Conservation (phyloP, 2,797 vertebrate species). For the Hipposideros larvatus region DNA sequence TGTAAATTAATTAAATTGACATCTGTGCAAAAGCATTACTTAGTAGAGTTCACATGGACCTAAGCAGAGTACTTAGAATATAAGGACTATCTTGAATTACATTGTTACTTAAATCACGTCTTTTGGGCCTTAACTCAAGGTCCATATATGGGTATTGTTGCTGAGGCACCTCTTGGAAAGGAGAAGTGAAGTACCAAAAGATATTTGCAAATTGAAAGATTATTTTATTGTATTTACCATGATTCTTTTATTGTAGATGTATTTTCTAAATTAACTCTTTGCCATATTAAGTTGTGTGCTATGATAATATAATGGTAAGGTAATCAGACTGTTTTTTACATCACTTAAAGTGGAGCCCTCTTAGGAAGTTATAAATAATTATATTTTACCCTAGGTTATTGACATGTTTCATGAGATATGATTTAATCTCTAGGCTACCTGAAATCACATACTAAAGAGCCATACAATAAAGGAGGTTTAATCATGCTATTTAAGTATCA, state of each 20-base stretch:
- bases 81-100: not conserved
- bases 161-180: not conserved
- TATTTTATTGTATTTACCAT: not conserved
- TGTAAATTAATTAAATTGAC: conserved; percentile 19
- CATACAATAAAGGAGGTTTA: not conserved
- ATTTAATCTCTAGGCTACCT: not conserved
- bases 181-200: not conserved
- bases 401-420: not conserved
- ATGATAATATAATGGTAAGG: not conserved
- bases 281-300: not conserved
- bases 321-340: not conserved
- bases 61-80: not conserved
- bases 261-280: conserved; percentile 8
- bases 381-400: not conserved
- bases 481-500: not conserved
- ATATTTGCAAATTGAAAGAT: not conserved
- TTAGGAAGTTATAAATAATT: not conserved
- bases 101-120: not conserved
- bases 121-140: not conserved
- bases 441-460: not conserved
- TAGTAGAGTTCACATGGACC: not conserved
- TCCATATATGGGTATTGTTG: not conserved
- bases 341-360: not conserved
- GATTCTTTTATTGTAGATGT: not conserved
- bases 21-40: conserved; percentile 10